A percentile compares a stretch with the other conserved stretches of the same genome.
Conservation (phyloP, 2,888 invertebrate genomes). For the Drosophila maculinotata region DNA sequence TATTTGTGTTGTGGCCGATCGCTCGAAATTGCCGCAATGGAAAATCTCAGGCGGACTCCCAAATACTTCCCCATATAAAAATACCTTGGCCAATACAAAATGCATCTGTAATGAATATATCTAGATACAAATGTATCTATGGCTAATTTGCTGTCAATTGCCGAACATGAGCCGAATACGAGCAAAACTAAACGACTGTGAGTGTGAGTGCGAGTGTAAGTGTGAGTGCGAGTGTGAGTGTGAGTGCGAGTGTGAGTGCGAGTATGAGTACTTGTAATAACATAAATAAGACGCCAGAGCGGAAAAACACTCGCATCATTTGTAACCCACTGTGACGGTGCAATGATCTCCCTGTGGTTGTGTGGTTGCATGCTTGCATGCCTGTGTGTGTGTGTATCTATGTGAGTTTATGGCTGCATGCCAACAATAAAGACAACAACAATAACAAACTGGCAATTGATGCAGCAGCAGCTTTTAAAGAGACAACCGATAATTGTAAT, state of each 20-base stretch:
- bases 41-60: conserved; percentile 9
- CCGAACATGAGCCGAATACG: conserved; percentile 27
- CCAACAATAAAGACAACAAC: conserved; percentile 42
- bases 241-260: conserved; percentile 9
- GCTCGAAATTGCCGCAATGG: conserved; percentile 18
- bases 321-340: conserved; percentile 61
- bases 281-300: conserved; percentile 60
- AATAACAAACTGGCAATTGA: conserved; percentile 34
- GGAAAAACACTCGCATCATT: conserved; percentile 64
- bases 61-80: conserved; percentile 29
- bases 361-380: conserved; percentile 6
- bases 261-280: conserved; percentile 52
- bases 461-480: conserved; percentile 52
- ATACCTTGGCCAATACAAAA: conserved; percentile 17
- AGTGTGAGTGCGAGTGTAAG: conserved; percentile 7
- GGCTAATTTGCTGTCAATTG: conserved; percentile 63
- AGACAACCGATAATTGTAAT: conserved; percentile 49
- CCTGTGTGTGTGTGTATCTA: conserved; percentile 14
- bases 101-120: conserved; percentile 32
- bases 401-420: conserved; percentile 53
- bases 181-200: background rate
- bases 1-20: conserved; percentile 25
- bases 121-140: conserved; percentile 43
- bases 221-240: conserved; percentile 35
- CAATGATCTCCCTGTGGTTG: conserved; percentile 58